These are phyloP conservation scores for Lysandra bellargus DNA, from an alignment of 2,888 invertebrate species.

Conservation along the genomic window DNA sequence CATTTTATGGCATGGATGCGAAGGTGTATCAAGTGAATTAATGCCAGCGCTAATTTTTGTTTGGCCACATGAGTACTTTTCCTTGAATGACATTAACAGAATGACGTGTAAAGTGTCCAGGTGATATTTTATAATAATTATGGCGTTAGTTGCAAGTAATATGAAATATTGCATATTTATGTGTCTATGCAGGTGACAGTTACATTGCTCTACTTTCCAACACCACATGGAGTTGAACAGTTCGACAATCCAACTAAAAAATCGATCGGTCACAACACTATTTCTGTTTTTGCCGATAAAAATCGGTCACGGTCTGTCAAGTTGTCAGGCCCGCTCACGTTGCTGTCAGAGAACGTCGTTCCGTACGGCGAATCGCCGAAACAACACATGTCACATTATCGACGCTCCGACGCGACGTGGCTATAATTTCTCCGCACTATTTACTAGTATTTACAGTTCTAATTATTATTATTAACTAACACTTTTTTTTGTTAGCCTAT, in stretches of 20 bases:
- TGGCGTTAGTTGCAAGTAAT: too few relatives aligned
- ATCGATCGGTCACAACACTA: not conserved
- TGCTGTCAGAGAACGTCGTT: not conserved
- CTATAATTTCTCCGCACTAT: not conserved
- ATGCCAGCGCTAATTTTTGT: too few relatives aligned
- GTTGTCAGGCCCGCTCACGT: not conserved
- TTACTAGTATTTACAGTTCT: not conserved
- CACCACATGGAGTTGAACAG: not conserved
- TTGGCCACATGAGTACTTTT: too few relatives aligned
- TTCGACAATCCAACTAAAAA: not conserved
- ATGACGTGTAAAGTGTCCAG: too few relatives aligned
- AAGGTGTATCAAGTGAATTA: too few relatives aligned
- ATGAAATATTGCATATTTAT: not conserved
- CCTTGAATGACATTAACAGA: too few relatives aligned
- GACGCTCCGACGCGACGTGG: not conserved
- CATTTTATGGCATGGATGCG: too few relatives aligned
- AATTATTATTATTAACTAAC: too few relatives aligned
- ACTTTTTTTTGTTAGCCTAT: too few relatives aligned
- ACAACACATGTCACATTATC: not conserved
- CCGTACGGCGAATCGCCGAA: not conserved
- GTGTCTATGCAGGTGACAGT: not conserved
- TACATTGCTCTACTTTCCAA: not conserved
- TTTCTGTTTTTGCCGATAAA: not conserved
- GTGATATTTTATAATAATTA: too few relatives aligned
- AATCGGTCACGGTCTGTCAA: constrained; percentile 5